Conservation (phyloP, 2,888 invertebrate species). For the Pelosia muscerda region DNA sequence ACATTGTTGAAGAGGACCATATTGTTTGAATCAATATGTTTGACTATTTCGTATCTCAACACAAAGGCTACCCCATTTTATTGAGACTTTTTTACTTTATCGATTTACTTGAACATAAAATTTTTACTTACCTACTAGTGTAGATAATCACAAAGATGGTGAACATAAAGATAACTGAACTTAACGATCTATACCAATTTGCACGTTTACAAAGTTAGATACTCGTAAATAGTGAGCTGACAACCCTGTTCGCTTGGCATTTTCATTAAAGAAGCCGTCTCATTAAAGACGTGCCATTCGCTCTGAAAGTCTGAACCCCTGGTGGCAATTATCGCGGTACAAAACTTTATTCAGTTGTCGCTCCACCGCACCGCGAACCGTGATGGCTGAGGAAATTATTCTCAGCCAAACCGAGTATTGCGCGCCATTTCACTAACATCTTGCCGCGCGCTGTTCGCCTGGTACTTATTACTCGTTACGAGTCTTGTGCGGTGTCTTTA, state of each 20-base stretch:
- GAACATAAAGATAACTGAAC: slow-evolving; percentile 32
- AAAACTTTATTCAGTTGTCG: slow-evolving; percentile 80
- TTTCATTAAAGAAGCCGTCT: slow-evolving; percentile 84
- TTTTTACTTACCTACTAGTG: not conserved
- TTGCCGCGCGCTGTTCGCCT: slow-evolving; percentile 41
- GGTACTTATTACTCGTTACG: slow-evolving; percentile 27
- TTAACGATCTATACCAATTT: slow-evolving; percentile 46
- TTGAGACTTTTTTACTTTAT: not conserved
- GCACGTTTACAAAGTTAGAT: slow-evolving; percentile 48
- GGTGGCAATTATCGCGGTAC: slow-evolving; percentile 79
- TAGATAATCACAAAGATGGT: slow-evolving; percentile 27
- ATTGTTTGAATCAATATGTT: slow-evolving; percentile 23
- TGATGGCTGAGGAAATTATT: slow-evolving; percentile 65
- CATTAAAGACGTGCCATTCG: slow-evolving; percentile 79
- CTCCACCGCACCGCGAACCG: slow-evolving; percentile 52
- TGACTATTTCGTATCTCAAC: slow-evolving; percentile 25
- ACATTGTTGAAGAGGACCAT: slow-evolving; percentile 30
- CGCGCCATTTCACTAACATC: slow-evolving; percentile 65
- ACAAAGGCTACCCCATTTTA: slow-evolving; percentile 21
- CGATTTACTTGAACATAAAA: not conserved
- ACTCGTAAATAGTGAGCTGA: slow-evolving; percentile 48
- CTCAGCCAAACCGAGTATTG: slow-evolving; percentile 62
- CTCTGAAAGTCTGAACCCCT: slow-evolving; percentile 66
- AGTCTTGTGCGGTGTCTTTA: not conserved
- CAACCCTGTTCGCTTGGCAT: slow-evolving; percentile 73